Conservation (phyloP, 2,888 invertebrate species). For the Eledone cirrhosa region DNA sequence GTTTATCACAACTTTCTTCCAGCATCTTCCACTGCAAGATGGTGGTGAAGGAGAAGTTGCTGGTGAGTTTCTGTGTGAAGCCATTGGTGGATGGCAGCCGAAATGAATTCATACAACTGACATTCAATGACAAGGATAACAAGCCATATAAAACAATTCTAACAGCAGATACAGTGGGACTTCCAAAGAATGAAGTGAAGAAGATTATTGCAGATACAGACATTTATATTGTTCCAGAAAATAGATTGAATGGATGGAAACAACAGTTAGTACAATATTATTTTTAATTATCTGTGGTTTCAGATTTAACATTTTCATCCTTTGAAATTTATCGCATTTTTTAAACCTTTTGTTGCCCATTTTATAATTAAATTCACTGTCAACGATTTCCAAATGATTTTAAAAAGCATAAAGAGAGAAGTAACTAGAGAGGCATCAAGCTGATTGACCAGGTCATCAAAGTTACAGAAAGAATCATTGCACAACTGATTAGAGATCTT, state of each 20-base stretch:
- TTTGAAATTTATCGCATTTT: neutral
- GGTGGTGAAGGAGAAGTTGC: neutral
- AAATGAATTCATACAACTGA: neutral
- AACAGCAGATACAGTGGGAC: neutral
- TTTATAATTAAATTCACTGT: neutral
- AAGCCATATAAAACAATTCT: neutral
- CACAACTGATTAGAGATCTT: too few species aligned
- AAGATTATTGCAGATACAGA: neutral
- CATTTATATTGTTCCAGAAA: neutral
- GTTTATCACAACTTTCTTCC: neutral
- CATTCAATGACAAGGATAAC: neutral
- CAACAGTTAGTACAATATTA: neutral
- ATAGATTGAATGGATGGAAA: slow-evolving; percentile 5
- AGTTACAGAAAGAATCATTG: too few species aligned
- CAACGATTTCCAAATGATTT: neutral
- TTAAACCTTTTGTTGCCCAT: neutral
- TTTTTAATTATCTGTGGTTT: neutral
- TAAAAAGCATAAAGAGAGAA: too few species aligned
- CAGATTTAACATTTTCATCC: neutral
- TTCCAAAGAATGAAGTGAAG: neutral
- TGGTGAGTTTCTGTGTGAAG: neutral
- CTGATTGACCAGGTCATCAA: too few species aligned
- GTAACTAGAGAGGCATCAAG: too few species aligned
- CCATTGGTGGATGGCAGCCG: too few species aligned
- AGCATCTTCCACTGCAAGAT: neutral